Conservation (phyloP, 2,888 invertebrate genomes). For the Branchipolynoe longqiensis region DNA sequence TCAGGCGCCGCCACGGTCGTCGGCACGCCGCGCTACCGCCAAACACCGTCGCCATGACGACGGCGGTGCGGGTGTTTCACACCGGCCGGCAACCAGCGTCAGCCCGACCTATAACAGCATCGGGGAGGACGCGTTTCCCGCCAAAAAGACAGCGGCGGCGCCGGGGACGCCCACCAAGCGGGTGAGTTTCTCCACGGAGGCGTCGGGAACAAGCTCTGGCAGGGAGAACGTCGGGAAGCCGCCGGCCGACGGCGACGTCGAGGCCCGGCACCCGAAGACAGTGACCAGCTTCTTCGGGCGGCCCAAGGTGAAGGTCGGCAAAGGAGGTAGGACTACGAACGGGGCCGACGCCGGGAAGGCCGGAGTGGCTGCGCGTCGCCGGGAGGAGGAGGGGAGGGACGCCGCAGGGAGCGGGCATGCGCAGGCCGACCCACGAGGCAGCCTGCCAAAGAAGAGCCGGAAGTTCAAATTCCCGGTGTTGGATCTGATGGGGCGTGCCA, state of each 20-base stretch:
- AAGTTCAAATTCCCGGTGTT: slow-evolving; percentile 46
- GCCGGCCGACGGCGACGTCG: neutral
- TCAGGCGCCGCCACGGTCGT: neutral
- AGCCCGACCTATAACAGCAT: slow-evolving; percentile 1
- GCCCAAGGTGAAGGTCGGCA: slow-evolving; percentile 28
- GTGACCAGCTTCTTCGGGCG: slow-evolving; percentile 30
- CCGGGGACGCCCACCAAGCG: neutral
- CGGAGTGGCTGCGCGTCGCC: no score
- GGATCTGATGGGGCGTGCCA: neutral
- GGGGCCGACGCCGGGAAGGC: no score
- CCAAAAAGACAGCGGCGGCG: neutral
- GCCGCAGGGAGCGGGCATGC: neutral
- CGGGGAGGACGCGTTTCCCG: neutral
- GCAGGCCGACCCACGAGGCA: no score
- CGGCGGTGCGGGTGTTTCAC: neutral
- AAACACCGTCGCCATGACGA: neutral
- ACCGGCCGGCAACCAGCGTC: neutral
- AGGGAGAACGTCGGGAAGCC: neutral
- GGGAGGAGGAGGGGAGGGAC: neutral
- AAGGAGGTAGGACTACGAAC: neutral
- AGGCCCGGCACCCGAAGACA: neutral
- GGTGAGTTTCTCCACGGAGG: slow-evolving; percentile 17
- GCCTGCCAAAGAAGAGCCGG: slow-evolving; percentile 1
- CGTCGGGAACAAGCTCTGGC: neutral
- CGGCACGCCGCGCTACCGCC: neutral